These are phyloP conservation scores for Pseudorhiza aurosa DNA, from an alignment of 30 jellyfish, hydroid and myxozoan genomes.

Conservation along the genomic window DNA sequence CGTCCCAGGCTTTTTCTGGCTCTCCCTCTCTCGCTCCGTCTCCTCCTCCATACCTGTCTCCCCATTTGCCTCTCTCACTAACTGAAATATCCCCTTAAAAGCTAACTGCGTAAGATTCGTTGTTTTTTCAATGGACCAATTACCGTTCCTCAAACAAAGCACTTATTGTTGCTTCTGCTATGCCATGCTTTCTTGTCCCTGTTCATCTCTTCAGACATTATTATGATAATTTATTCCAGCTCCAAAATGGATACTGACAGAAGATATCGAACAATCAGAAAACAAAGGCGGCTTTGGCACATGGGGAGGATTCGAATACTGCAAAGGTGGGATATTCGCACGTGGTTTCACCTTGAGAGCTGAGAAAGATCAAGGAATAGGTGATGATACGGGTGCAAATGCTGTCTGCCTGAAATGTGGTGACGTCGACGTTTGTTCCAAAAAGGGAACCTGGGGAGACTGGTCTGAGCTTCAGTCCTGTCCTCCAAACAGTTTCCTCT, in stretches of 20 bases:
- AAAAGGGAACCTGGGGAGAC: slow-evolving; percentile 54
- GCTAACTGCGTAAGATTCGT: too few relatives aligned
- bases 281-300: slow-evolving; percentile 37
- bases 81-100: too few relatives aligned
- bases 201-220: too few relatives aligned
- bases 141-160: background rate
- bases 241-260: slow-evolving; percentile 8
- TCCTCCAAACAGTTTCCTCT: slow-evolving; percentile 20
- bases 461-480: slow-evolving; percentile 44
- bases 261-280: background rate
- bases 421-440: slow-evolving; percentile 29
- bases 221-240: too few relatives aligned
- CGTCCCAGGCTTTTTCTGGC: too few relatives aligned
- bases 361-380: background rate
- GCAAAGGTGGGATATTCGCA: slow-evolving; percentile 28
- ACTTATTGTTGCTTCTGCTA: background rate
- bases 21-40: too few relatives aligned
- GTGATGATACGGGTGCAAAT: slow-evolving; percentile 43
- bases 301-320: slow-evolving; percentile 46
- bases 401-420: slow-evolving; percentile 47
- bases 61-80: too few relatives aligned
- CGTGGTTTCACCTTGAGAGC: slow-evolving; percentile 25
- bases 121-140: background rate
- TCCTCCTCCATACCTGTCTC: too few relatives aligned
- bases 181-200: too few relatives aligned